Percentiles rank a stretch among this genome's conserved stretches.
These are phyloP conservation scores for Nannoperca obscura DNA, from an alignment of 2,797 vertebrate genomes.

Conservation along the genomic window DNA sequence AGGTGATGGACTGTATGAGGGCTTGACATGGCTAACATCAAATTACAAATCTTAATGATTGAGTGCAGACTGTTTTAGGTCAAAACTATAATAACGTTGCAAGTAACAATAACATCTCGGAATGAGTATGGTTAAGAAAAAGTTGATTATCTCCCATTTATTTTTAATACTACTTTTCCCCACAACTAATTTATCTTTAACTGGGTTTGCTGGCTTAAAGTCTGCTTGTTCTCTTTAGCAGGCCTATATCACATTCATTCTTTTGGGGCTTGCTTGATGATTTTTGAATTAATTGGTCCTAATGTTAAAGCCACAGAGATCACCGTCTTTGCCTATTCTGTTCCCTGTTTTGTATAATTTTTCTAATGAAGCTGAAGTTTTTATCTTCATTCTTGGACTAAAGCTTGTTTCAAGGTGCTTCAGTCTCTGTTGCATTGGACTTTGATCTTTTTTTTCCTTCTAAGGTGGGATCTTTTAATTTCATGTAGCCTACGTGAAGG, in stretches of 20 bases:
- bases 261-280: conserved; percentile 77
- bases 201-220: conserved; percentile 84
- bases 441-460: conserved; percentile 77
- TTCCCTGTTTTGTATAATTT: conserved; percentile 82
- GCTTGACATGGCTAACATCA: conserved; percentile 99
- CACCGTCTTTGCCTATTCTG: conserved; percentile 82
- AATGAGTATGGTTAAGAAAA: conserved; percentile 86
- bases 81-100: conserved; percentile 83
- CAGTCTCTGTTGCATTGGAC: conserved; percentile 67
- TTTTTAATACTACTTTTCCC: conserved; percentile 86
- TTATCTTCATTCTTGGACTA: conserved; percentile 71
- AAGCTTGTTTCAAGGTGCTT: conserved; percentile 71
- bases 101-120: conserved; percentile 88
- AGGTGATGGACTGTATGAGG: conserved; percentile 99
- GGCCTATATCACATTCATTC: conserved; percentile 76
- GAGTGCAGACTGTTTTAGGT: conserved; percentile 90
- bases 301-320: conserved; percentile 80
- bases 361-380: conserved; percentile 77
- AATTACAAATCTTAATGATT: conserved; percentile 99
- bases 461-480: conserved; percentile 67
- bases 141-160: conserved; percentile 86
- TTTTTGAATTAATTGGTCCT: conserved; percentile 74
- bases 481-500: conserved; percentile 77
- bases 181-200: conserved; percentile 86
- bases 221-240: conserved; percentile 83